Base-by-base conservation (phyloP, 2,113 vertebrate species). In the Patagioenas fasciata region DNA sequence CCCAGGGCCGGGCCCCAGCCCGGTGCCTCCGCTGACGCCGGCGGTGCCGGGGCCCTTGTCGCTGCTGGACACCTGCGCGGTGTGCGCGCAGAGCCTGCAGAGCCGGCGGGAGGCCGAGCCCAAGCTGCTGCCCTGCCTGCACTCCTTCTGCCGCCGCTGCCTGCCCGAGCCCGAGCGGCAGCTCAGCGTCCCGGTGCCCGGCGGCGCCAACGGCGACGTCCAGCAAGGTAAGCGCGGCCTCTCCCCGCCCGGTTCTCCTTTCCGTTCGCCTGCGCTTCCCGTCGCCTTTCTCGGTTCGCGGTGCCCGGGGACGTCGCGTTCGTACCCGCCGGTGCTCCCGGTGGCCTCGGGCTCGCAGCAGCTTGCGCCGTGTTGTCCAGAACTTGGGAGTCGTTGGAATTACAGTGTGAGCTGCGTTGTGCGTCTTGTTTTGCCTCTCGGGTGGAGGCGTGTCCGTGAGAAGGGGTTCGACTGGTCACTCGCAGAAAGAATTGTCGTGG, bases 21-120 rank as follows among this genome's bases (percentile, higher is more conserved):
- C 98, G 13, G 97, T 98, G 65, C 97, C 98, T 4, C 92, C 98
- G 16, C 97, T 97, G 73, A 87, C 97, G 8, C 69, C 97, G 36
- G 96, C 97, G 38, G 96, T 98, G 21, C 97, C 98, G 91, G 97
- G 50, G 58, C 98, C 77, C 60, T 96, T 94, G 96, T 98, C 91
- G 88, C 97, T 99, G 24, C 96, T 99, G 97, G 99, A 99, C 98
- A 99, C 98, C 93, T 99, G 99, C 97, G 98, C 99, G 31, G 99
- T 99, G 92, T 99, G 99, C 98, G 99, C 99, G 98, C 99, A 99
- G 97, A 99, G 98, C 98, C 97, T 99, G 74, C 99, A 99, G 98
- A 99, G 96, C 98, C 98, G 99, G 86, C 97, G 97, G 23, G 99
- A 99, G 89, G 99, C 98, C 95, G 99, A 99, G 97, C 99, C 99